Base-by-base conservation (phyloP, 2,888 invertebrate genomes). In the Cheilosia variabilis region DNA sequence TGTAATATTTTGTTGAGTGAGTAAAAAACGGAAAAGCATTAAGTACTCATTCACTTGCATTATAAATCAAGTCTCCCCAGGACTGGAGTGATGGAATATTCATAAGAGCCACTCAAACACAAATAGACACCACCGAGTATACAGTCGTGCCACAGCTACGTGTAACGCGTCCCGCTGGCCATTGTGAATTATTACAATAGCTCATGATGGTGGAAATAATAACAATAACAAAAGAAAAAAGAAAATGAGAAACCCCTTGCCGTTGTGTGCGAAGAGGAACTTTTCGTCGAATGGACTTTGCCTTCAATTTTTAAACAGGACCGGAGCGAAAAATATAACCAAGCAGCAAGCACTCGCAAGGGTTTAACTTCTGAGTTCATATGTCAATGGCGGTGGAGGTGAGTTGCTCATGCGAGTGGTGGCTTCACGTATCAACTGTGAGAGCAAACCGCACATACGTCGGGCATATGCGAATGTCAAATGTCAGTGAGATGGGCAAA, bases 181-280 rank as follows among this genome's bases (percentile, higher is more conserved):
- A 72, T 82, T 82, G 77, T 82, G 37, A 76, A 82, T 76, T 76
- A 82, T 82, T 65, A 81, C 69, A 81, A 69, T 58, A 45, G 58
- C 60, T 71, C 41, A 66, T 62, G 19, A 71, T 66, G 52, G 58
- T 71, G 69, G 63, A 71, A 76, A 68, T 76, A 69, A 80, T 53
- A 81, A 63, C 22, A 62, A 43, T 27, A 52, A 62, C 9, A 62
- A 72, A 41, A 43, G 53, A 62, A n/a, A 34, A 41, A 27, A 9
- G 2, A 27, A 27, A 5, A 27, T 1, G 27, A 27, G 5, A 27
- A 27, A 58, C 58, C 53, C 27, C 52, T 65, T 81, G 37, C 41
- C 47, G 52, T 50, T 50, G 15, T 37, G 34, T 13, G 34, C 31
- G 27, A 34, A 62, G 57, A 55, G 58, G 71, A 57, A 76, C 58